Evolutionary conservation across 2,888 invertebrate species (phyloP), one percentile per base, ranked within the genome.

Genomic region (Cremastinae sp.): DNA sequence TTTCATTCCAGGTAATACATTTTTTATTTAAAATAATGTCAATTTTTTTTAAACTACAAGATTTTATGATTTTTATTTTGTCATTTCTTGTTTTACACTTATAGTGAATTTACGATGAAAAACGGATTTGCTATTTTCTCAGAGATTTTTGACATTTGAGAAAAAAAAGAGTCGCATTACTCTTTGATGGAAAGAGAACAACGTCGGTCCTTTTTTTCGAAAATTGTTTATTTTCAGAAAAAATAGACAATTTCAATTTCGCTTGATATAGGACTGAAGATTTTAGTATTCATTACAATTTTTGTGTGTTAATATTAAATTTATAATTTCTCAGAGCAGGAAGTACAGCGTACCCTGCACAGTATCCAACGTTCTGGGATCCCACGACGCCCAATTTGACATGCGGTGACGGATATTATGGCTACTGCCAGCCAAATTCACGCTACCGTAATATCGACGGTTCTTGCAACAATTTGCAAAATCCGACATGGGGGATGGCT

Each of bases 391-490:
- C 16, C 16, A 73, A 73, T 47, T 28, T 59, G 41, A 76, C 73
- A 14, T 76, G 76, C 59, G 76, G 76, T 35, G 76, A 76, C 47
- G 22, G 43, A 49, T 76, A 73, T 49, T 58, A 39, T 20, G 69
- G 65, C 4, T 65, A 69, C 16, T 66, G 35, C 76, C 92, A 93
- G 78, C 83, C 89, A 9, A 90, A 91, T 37, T 90, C 92, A 0
- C 92, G 93, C 61, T 98, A 97, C 89, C 91, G 96, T 51, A 92
- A 95, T 0, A 92, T 95, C 77, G 98, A 99, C 88, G 99, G 99
- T 0, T 94, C 97, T 0, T 99, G 99, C 88, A 99, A 99, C 89
- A 99, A 99, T 90, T 90, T 96, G 58, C 91, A 93, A 74, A 93
- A 95, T 81, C 96, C 98, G 0, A 92, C 93, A 5, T 94, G 95